Evolutionary conservation across 2,113 vertebrate species (phyloP).

Genomic region (Herpailurus yagouaroundi): DNA sequence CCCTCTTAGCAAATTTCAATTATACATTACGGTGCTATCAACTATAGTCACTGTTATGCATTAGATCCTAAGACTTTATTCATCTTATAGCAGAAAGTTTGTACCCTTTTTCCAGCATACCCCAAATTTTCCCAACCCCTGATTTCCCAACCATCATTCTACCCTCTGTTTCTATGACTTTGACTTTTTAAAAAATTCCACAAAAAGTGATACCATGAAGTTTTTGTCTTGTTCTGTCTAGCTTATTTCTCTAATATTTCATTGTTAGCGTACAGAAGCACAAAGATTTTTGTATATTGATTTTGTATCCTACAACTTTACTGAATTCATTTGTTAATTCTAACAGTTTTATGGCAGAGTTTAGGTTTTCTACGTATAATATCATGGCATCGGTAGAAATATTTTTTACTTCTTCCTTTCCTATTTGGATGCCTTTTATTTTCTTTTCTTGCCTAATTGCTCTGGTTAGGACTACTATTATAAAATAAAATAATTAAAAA

Average conservation of each 20-base stretch:
- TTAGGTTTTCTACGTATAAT: background rate
- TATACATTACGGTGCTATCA: background rate
- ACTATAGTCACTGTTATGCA: background rate
- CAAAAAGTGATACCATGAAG: background rate
- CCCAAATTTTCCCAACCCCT: background rate
- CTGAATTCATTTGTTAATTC: background rate
- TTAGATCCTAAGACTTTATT: background rate
- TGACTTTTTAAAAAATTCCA: background rate
- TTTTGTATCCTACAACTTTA: background rate
- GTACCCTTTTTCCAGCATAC: background rate
- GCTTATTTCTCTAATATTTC: background rate
- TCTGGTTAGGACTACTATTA: background rate
- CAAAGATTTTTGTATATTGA: background rate
- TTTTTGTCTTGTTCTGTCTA: background rate
- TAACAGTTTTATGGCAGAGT: background rate
- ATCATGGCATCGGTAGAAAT: background rate
- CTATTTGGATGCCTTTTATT: background rate
- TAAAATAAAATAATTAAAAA: background rate
- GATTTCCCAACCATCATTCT: background rate
- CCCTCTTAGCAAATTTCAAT: background rate
- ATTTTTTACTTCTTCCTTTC: background rate
- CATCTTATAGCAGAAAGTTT: background rate
- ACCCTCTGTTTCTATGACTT: background rate
- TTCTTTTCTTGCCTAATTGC: background rate
- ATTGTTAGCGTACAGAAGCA: background rate